phyloP scores from a whole-genome alignment of 2,797 vertebrate species.

The Kryptolebias ocellatus region DNA sequence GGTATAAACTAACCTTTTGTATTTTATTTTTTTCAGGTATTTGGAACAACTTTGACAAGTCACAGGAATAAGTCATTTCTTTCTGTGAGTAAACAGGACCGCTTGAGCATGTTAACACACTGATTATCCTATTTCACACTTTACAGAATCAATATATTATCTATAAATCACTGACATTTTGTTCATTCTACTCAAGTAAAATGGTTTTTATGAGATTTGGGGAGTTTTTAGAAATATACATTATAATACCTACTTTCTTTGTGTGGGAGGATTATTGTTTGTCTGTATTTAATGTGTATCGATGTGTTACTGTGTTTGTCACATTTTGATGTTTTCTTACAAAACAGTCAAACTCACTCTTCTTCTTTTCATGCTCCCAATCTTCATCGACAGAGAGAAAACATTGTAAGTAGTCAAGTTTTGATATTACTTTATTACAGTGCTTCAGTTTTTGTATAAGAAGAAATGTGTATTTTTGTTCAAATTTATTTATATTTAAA shows the following conservation, averaged over 20 bases:
- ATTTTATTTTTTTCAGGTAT: constrained; percentile 64
- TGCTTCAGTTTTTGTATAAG: background rate
- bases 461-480: accelerated
- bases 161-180: background rate
- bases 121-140: background rate
- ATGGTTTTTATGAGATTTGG: background rate
- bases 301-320: background rate
- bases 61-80: constrained; percentile 61
- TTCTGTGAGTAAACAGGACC: constrained; percentile 61
- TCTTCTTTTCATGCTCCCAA: constrained; percentile 38
- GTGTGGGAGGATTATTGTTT: too few relatives aligned
- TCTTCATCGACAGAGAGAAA: constrained; percentile 69
- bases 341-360: constrained; percentile 43
- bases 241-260: too few relatives aligned
- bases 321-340: constrained; percentile 14
- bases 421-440: background rate
- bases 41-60: constrained; percentile 64
- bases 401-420: constrained; percentile 79
- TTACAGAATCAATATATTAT: background rate
- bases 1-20: too few relatives aligned
- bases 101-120: background rate
- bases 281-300: too few relatives aligned
- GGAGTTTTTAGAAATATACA: too few relatives aligned
- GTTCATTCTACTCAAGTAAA: background rate
- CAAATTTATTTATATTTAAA: too few relatives aligned